Evolutionary conservation across 1,140 invertebrate genomes (phyloP), one percentile per base, ranked within the genome.

Genomic region (Ips nitidus): DNA sequence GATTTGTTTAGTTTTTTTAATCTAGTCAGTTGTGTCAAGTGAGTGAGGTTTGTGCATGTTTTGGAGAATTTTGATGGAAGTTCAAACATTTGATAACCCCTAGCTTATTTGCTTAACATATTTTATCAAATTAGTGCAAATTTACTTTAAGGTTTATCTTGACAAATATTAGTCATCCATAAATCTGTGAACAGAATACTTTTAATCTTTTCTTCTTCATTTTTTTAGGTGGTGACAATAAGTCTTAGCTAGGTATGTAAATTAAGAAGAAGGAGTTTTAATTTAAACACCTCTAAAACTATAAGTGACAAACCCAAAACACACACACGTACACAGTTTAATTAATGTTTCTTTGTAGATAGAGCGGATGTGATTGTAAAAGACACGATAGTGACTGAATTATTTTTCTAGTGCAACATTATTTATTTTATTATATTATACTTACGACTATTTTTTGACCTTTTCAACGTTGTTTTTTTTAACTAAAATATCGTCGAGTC

Each of bases 141-240:
- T 22, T 22, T 22, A 22, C 22, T 22, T 22, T 22, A 22, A 22
- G 22, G 22, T 22, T 22, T 22, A 22, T 22, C 22, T 22, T 22
- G 22, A 22, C 22, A 22, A 22, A 22, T 22, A 22, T 22, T 22
- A 22, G 22, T 22, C 22, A 22, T 22, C 22, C 22, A 22, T 22
- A 22, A 22, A 22, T 0, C 22, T 22, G 22, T 22, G 22, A 22
- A 22, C 22, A 22, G 22, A 22, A 22, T 22, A 22, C 22, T 22
- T 22, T 22, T 22, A 22, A 22, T 0, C 22, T 22, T 22, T 22
- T n/a, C 50, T 66, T 42, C 41, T 72, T 52, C 70, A 42, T 68
- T 66, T 41, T 76, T 76, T 70, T 67, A 77, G 76, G 74, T 77
- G 72, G 76, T 57, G 76, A 77, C 70, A 76, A 74, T 75, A 77